A percentile compares a stretch with the other conserved stretches of the same genome.
These are phyloP conservation scores for Semaprochilodus insignis DNA, from an alignment of 2,797 vertebrate species.

Conservation along the genomic window DNA sequence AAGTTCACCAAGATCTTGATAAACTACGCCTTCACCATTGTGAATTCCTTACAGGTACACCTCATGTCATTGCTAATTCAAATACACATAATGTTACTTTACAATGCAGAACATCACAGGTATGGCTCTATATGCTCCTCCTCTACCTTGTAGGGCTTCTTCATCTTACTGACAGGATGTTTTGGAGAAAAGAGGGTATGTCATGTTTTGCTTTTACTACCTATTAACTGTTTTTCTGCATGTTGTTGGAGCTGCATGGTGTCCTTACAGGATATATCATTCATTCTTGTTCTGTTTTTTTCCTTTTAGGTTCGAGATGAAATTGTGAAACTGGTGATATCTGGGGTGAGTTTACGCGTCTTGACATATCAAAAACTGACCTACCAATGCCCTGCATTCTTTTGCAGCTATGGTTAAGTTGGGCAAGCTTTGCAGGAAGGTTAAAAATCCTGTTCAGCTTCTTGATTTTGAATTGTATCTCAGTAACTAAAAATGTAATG, in stretches of 20 bases:
- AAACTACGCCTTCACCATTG: constrained; percentile 76
- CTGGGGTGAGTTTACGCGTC: constrained; percentile 64
- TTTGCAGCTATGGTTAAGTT: too few species aligned
- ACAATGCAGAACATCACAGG: not conserved
- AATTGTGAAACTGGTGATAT: constrained; percentile 66
- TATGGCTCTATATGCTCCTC: not conserved
- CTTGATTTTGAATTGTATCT: too few species aligned
- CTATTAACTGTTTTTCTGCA: not conserved
- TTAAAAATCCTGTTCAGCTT: too few species aligned
- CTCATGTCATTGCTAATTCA: not conserved
- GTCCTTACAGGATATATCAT: not conserved
- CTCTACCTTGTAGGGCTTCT: constrained; percentile 73
- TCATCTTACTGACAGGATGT: constrained; percentile 78
- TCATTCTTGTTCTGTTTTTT: not conserved
- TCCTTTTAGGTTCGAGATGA: constrained; percentile 77
- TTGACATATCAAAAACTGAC: not conserved
- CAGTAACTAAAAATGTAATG: too few species aligned
- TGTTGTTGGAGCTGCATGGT: not conserved
- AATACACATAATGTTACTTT: not conserved
- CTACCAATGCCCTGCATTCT: not conserved
- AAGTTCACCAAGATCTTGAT: accelerated
- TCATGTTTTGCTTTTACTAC: not conserved
- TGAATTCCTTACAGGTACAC: constrained; percentile 85
- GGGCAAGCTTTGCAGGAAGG: not conserved
- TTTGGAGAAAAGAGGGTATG: constrained; percentile 80